Conservation (phyloP, 2,113 vertebrate genomes). For the Alces alces region DNA sequence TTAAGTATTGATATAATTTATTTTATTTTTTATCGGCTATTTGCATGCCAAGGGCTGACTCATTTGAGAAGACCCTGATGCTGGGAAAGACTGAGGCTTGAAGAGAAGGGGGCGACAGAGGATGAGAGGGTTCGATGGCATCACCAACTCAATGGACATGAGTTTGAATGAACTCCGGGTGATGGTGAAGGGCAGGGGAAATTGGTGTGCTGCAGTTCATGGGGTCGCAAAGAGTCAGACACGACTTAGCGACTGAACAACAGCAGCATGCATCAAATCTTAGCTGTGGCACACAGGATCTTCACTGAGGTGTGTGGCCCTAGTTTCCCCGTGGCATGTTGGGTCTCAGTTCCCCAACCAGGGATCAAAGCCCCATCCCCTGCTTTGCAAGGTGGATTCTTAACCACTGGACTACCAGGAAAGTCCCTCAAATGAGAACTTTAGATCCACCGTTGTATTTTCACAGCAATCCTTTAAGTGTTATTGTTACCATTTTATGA, state of each 20-base stretch:
- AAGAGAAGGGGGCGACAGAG: not conserved
- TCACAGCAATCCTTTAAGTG: not conserved
- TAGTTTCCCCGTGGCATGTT: not conserved
- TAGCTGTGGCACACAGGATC: not conserved
- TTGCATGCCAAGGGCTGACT: not conserved
- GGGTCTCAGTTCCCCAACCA: not conserved
- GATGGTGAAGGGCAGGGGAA: not conserved
- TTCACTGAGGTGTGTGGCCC: not conserved
- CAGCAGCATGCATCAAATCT: not conserved
- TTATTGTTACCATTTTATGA: not conserved
- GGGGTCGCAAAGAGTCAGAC: accelerated
- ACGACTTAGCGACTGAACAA: not conserved
- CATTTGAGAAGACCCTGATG: not conserved
- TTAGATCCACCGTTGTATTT: not conserved
- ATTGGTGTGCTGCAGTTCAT: not conserved
- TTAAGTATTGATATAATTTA: not conserved
- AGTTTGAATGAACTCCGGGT: not conserved
- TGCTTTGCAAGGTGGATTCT: not conserved
- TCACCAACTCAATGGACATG: not conserved
- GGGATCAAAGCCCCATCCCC: not conserved
- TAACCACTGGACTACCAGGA: not conserved
- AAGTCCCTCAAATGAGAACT: not conserved
- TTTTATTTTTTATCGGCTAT: not conserved
- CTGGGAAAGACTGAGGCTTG: not conserved
- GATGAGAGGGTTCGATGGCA: not conserved